phyloP scores from a whole-genome alignment of 2,888 invertebrate species.

The Ryuthela nishihirai region DNA sequence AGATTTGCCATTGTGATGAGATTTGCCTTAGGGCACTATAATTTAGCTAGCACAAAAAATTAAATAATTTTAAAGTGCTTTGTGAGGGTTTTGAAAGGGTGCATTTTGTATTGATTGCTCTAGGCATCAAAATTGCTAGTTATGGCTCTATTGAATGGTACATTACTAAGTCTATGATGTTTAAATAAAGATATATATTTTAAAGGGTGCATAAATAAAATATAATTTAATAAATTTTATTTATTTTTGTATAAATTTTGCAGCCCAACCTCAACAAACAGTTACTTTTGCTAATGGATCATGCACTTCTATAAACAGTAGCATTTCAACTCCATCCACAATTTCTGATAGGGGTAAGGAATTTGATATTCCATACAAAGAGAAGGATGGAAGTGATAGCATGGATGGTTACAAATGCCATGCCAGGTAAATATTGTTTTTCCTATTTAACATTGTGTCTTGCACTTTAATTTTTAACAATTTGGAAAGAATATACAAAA shows the following conservation, averaged over 20 bases:
- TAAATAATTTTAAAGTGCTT: no score
- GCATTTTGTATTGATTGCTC: no score
- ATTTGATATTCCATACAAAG: conserved; percentile 11
- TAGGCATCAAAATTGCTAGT: no score
- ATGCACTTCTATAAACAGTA: conserved; percentile 32
- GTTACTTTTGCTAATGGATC: conserved; percentile 36
- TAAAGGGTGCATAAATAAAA: conserved; percentile 17
- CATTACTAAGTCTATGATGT: background rate
- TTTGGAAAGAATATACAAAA: no score
- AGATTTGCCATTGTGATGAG: no score
- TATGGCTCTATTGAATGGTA: no score
- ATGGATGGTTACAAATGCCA: conserved; percentile 35
- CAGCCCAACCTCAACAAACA: conserved; percentile 17
- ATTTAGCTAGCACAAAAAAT: no score
- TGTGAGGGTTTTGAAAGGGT: no score
- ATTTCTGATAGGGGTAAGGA: conserved; percentile 33
- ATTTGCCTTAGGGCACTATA: no score
- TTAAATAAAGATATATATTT: background rate
- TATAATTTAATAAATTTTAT: background rate
- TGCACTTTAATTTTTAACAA: no score
- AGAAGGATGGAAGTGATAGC: conserved; percentile 29
- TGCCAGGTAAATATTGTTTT: conserved; percentile 13
- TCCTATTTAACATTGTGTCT: no score
- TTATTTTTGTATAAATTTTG: no score
- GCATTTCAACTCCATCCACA: conserved; percentile 36